Evolutionary conservation across 2,797 vertebrate species (phyloP), one percentile per base, ranked within the genome.

Genomic region (Eptatretus atami): DNA sequence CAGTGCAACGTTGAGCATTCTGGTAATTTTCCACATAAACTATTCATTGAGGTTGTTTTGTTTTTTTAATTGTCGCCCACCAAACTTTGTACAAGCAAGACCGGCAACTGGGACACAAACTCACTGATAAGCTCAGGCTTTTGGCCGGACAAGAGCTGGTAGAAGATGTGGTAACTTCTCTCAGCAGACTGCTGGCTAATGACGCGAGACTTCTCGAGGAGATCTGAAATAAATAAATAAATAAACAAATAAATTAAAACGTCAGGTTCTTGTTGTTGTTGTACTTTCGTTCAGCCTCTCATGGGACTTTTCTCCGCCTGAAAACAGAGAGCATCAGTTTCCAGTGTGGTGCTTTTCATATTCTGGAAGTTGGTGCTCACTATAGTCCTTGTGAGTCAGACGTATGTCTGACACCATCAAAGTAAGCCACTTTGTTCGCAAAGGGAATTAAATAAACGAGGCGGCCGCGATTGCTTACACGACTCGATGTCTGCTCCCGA

Each of bases 111-210:
- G 11, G 6, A 31, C 60, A 14, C 52, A 52, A 52, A 13, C 68
- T 55, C 70, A 79, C 73, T 74, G 10, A 68, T 53, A 66, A 79
- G 66, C 15, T 79, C 71, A 66, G 71, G 72, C 63, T 73, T 79
- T 69, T 69, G 76, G 60, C 75, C 78, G 66, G 77, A 78, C 64
- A 80, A 69, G 61, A 79, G 73, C 67, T 78, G 74, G 66, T 79
- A 77, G 73, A 77, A 80, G 67, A 77, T 77, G 64, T 72, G 73
- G 65, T 76, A 75, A 64, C 76, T 54, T 67, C 73, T 74, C 72
- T 79, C 71, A 1, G 73, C 68, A 14, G 52, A 52, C 68, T 79
- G 75, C 70, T 80, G 74, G 65, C 77, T 80, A 71, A 78, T 75
- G 55, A 75, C 75, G 15, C 52, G 24, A 15, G 75, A 75, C 67